Evolutionary conservation across 2,888 invertebrate genomes (phyloP).

Genomic region (Tipula lateralis): DNA sequence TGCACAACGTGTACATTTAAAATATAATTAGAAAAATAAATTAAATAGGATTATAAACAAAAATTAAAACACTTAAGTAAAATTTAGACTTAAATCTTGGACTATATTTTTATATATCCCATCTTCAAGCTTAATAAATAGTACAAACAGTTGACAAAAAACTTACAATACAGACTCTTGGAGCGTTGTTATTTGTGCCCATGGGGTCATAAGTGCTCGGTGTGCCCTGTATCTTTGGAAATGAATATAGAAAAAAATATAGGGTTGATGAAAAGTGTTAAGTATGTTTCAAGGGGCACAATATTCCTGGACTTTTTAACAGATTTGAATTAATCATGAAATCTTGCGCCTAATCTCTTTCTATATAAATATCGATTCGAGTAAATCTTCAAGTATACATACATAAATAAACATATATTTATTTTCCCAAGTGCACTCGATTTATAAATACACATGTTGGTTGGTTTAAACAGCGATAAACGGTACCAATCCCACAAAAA

Average conservation of each 20-base stretch:
- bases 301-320: background rate
- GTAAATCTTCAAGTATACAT: background rate
- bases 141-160: background rate
- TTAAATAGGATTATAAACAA: background rate
- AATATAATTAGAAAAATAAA: background rate
- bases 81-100: background rate
- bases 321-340: background rate
- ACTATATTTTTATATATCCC: background rate
- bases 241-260: background rate
- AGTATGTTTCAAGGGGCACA: background rate
- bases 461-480: background rate
- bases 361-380: background rate
- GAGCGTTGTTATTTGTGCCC: background rate
- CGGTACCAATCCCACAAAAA: background rate
- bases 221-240: background rate
- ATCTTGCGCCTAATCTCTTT: background rate
- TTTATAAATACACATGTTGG: background rate
- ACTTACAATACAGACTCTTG: background rate
- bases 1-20: background rate
- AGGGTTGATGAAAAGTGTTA: background rate
- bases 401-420: background rate
- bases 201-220: background rate
- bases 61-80: background rate
- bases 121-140: background rate
- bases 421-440: background rate